A percentile compares a stretch with the other conserved stretches of the same genome.
phyloP scores from a whole-genome alignment of 2,888 invertebrate species.

The Meiosimyza platycephala region DNA sequence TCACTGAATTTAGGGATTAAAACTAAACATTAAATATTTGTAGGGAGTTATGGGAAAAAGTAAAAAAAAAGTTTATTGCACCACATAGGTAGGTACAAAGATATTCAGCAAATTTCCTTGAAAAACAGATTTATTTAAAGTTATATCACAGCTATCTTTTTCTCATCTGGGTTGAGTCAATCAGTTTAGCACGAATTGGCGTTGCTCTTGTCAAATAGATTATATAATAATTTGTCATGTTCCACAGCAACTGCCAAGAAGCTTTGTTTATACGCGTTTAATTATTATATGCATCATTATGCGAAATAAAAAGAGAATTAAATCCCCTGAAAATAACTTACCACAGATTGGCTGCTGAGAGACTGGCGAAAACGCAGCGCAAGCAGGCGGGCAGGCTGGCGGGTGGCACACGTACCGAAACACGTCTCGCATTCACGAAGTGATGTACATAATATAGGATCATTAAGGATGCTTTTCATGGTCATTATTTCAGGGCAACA shows the following conservation, averaged over 20 bases:
- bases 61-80: too few relatives aligned
- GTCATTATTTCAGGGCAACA: constrained; percentile 67
- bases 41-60: too few relatives aligned
- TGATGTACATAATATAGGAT: constrained; percentile 53
- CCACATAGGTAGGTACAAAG: too few relatives aligned
- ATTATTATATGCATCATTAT: constrained; percentile 51
- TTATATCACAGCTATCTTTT: too few relatives aligned
- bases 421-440: background rate
- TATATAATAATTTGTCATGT: too few relatives aligned
- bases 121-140: too few relatives aligned
- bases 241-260: too few relatives aligned
- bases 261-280: background rate
- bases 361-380: background rate
- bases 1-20: constrained; percentile 22
- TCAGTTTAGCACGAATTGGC: too few relatives aligned
- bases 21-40: too few relatives aligned
- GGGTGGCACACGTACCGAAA: background rate
- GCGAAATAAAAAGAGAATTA: constrained; percentile 63
- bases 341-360: constrained; percentile 9
- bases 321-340: constrained; percentile 48
- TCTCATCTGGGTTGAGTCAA: too few relatives aligned
- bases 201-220: too few relatives aligned
- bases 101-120: too few relatives aligned
- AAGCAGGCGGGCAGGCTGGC: background rate
- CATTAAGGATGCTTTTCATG: constrained; percentile 68